phyloP scores from a whole-genome alignment of 2,888 invertebrate genomes.

The Galerucella calmariensis region DNA sequence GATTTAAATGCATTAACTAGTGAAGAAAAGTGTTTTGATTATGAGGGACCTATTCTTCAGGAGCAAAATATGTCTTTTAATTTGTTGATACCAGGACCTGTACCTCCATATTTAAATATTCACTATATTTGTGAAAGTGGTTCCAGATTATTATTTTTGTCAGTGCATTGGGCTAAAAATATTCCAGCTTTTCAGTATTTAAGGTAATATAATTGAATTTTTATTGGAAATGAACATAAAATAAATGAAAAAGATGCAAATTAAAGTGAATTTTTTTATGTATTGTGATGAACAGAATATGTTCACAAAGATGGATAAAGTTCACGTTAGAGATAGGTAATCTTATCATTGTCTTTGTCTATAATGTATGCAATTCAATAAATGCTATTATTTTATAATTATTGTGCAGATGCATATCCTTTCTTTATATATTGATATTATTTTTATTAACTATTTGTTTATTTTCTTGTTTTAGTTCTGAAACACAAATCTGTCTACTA shows the following conservation, averaged over 20 bases:
- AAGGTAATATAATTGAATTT: constrained; percentile 67
- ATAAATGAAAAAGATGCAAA: not conserved
- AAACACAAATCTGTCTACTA: constrained; percentile 84
- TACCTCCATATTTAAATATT: constrained; percentile 89
- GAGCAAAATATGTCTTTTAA: constrained; percentile 80
- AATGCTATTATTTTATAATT: no score
- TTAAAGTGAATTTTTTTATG: no score
- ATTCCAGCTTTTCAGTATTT: constrained; percentile 85
- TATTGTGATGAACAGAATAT: no score
- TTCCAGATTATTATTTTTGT: constrained; percentile 88
- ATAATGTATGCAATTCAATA: no score
- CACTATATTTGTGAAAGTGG: constrained; percentile 97
- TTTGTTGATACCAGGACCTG: constrained; percentile 80
- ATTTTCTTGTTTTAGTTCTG: constrained; percentile 70
- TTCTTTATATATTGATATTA: no score
- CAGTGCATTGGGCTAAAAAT: constrained; percentile 90
- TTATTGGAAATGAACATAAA: not conserved
- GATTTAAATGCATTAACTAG: constrained; percentile 56
- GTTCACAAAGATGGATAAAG: no score
- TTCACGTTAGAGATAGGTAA: no score
- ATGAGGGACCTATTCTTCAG: constrained; percentile 74
- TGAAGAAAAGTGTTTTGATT: constrained; percentile 62
- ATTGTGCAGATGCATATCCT: no score
- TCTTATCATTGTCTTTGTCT: no score
- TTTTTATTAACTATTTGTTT: not conserved